Evolutionary conservation across 2,888 invertebrate genomes (phyloP).

Genomic region (Rosalia funebris): DNA sequence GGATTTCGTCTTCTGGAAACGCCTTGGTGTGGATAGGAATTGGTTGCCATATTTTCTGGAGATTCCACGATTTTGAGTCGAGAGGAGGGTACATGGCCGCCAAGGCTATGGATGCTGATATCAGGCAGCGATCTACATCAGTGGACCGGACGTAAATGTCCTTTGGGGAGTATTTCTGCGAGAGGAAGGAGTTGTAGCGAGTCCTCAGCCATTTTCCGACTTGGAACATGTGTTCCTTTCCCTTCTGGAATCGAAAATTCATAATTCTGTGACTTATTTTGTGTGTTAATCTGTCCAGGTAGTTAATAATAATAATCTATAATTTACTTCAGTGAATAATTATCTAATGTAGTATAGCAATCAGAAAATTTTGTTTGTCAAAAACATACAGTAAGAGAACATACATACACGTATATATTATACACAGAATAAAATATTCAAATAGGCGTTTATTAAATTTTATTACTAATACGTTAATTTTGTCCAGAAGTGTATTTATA

Average conservation of each 20-base stretch:
- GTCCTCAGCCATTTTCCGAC: slow-evolving; percentile 81
- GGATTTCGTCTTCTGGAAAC: slow-evolving; percentile 68
- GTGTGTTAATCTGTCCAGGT: background rate
- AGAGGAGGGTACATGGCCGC: slow-evolving; percentile 80
- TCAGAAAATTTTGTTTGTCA: too few species aligned
- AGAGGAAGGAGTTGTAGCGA: slow-evolving; percentile 74
- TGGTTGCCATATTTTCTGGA: slow-evolving; percentile 76
- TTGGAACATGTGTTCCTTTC: slow-evolving; percentile 78
- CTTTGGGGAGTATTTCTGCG: slow-evolving; percentile 66
- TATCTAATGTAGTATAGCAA: too few species aligned
- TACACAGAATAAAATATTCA: too few species aligned
- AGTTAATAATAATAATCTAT: too few species aligned
- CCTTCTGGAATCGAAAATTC: slow-evolving; percentile 6
- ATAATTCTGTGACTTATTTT: too few species aligned
- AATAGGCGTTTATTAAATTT: too few species aligned
- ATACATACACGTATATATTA: too few species aligned
- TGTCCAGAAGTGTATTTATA: too few species aligned
- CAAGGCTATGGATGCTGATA: slow-evolving; percentile 85
- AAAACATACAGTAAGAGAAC: too few species aligned
- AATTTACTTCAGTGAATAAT: too few species aligned
- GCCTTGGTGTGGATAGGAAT: slow-evolving; percentile 80
- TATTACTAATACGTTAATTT: too few species aligned
- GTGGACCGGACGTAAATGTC: slow-evolving; percentile 77
- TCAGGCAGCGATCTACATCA: slow-evolving; percentile 88
- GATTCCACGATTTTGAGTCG: slow-evolving; percentile 68